Conservation (phyloP, 2,113 vertebrate genomes). For the Cynoglossus semilaevis region DNA sequence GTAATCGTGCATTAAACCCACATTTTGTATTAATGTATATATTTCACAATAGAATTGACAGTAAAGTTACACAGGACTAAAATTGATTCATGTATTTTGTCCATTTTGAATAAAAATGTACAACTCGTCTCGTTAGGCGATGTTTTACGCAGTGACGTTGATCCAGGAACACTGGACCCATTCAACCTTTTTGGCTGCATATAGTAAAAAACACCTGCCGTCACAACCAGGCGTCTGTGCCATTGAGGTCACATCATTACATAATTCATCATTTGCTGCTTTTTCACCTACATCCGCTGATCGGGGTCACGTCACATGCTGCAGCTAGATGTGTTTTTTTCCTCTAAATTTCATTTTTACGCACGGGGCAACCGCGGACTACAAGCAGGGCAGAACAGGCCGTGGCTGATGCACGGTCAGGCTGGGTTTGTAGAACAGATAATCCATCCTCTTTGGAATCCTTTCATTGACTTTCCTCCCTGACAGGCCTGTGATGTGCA, state of each 20-base stretch:
- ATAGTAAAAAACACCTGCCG: conserved; percentile 41
- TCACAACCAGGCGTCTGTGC: conserved; percentile 2
- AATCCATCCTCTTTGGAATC: not conserved
- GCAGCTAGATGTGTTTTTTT: not conserved
- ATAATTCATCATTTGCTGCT: conserved; percentile 1
- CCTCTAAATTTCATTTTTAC: not conserved
- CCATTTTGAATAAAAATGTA: no score
- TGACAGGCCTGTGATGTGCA: not conserved
- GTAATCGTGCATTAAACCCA: no score
- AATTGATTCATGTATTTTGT: no score
- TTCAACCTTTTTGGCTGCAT: conserved; percentile 5
- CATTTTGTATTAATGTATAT: no score
- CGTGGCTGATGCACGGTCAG: no score
- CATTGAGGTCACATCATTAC: conserved; percentile 14
- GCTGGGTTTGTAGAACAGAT: not conserved
- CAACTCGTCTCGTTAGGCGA: no score
- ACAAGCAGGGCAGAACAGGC: not conserved
- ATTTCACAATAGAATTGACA: no score
- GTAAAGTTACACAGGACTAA: no score
- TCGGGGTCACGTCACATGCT: not conserved
- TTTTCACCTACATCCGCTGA: not conserved
- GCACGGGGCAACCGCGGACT: not conserved
- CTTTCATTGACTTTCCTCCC: no score
- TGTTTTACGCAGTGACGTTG: conserved; percentile 1
- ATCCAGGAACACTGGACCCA: not conserved